Evolutionary conservation across 2,113 vertebrate genomes (phyloP).

Genomic region (Gobius niger): DNA sequence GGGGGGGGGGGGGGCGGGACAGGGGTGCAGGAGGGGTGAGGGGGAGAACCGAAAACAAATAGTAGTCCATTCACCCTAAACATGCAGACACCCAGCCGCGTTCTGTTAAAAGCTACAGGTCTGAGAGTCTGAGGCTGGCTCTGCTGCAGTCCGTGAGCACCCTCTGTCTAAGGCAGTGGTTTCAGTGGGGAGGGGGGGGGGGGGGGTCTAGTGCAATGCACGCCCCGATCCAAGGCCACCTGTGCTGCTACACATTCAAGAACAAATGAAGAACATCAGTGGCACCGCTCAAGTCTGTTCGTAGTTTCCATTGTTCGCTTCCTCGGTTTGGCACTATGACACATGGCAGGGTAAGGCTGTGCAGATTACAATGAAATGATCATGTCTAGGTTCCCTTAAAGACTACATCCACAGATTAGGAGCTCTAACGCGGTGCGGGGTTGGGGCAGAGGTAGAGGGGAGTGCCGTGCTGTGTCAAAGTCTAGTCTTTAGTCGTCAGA

Average conservation of each 20-base stretch:
- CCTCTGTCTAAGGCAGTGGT: slow-evolving; percentile 71
- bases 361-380: slow-evolving; percentile 53
- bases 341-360: slow-evolving; percentile 58
- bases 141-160: slow-evolving; percentile 68
- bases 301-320: slow-evolving; percentile 69
- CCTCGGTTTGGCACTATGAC: slow-evolving; percentile 78
- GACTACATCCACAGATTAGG: slow-evolving; percentile 58
- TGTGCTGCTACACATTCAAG: slow-evolving; percentile 77
- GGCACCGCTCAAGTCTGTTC: slow-evolving; percentile 73
- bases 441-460: slow-evolving; percentile 70
- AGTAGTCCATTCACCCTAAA: slow-evolving; percentile 82
- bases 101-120: slow-evolving; percentile 63
- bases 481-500: slow-evolving; percentile 87
- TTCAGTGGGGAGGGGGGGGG: slow-evolving; percentile 61
- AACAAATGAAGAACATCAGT: slow-evolving; percentile 62
- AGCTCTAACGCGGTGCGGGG: slow-evolving; percentile 42
- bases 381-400: slow-evolving; percentile 71
- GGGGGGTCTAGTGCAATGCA: slow-evolving; percentile 81
- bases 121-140: slow-evolving; percentile 63
- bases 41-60: slow-evolving; percentile 65
- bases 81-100: slow-evolving; percentile 73
- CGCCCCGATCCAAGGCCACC: slow-evolving; percentile 72
- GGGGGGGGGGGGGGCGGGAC: background rate
- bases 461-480: slow-evolving; percentile 67
- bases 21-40: slow-evolving; percentile 48